A percentile compares a stretch with the other conserved stretches of the same genome.
Evolutionary conservation across 2,888 invertebrate species (phyloP).

Genomic region (Carcina quercana): DNA sequence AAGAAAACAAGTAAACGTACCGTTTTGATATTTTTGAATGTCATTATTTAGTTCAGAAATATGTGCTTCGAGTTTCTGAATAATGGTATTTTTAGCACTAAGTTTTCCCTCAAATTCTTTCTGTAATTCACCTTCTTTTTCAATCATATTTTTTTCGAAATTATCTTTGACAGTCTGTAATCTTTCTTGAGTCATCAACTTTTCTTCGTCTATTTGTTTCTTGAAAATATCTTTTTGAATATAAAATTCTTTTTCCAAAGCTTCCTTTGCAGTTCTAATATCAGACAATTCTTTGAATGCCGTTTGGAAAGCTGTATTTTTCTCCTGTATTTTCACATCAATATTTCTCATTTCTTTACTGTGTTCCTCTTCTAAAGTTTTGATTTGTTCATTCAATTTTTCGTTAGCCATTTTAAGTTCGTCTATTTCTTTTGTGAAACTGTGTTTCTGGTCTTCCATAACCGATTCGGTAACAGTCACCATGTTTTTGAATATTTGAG

Average conservation of each 20-base stretch:
- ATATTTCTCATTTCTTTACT: constrained; percentile 21
- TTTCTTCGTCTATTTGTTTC: constrained; percentile 18
- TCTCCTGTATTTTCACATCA: constrained; percentile 23
- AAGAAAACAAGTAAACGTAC: constrained; percentile 26
- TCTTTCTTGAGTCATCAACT: background rate
- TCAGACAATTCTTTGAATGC: constrained; percentile 10
- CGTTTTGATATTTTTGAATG: constrained; percentile 24
- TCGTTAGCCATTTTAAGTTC: constrained; percentile 33
- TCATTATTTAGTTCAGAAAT: constrained; percentile 18
- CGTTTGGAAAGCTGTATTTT: constrained; percentile 6
- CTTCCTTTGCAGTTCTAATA: constrained; percentile 5
- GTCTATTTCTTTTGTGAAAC: constrained; percentile 30
- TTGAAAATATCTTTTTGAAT: constrained; percentile 1
- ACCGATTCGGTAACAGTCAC: constrained; percentile 48
- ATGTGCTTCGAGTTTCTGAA: constrained; percentile 21
- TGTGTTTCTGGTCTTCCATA: constrained; percentile 46
- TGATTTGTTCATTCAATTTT: constrained; percentile 27
- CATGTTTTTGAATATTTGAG: constrained; percentile 46
- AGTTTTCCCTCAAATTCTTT: constrained; percentile 16
- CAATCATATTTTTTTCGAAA: constrained; percentile 3
- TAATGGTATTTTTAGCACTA: constrained; percentile 15
- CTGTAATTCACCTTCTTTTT: background rate
- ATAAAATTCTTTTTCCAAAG: constrained; percentile 6
- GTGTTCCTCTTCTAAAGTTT: constrained; percentile 18
- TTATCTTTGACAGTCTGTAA: too few species aligned